Evolutionary conservation across 2,888 invertebrate genomes (phyloP).

Genomic region (Crocallis elinguaria): DNA sequence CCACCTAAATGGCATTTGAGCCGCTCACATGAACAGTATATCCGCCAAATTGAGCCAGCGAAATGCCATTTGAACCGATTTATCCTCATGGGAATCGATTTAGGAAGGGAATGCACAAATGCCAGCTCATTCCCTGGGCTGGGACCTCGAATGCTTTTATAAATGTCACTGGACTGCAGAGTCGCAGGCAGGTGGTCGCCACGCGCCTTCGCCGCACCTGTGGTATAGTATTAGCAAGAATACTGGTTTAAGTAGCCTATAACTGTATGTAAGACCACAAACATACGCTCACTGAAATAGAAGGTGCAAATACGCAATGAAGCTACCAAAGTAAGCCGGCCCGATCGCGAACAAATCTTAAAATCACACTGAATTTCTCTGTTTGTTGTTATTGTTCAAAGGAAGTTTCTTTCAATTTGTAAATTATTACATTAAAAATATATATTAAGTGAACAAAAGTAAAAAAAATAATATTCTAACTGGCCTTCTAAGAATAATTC

Average conservation of each 20-base stretch:
- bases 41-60: not conserved
- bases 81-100: conserved; percentile 17
- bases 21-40: not conserved
- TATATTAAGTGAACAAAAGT: too few species aligned
- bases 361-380: too few species aligned
- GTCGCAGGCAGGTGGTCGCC: conserved; percentile 21
- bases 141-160: conserved; percentile 12
- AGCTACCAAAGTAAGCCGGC: too few species aligned
- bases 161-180: conserved; percentile 18
- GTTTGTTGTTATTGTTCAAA: too few species aligned
- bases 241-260: conserved; percentile 10
- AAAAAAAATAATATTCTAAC: too few species aligned
- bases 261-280: conserved; percentile 11
- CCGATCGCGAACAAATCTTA: too few species aligned
- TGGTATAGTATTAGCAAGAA: conserved; percentile 16
- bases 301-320: too few species aligned
- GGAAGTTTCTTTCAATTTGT: too few species aligned
- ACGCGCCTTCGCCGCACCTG: conserved; percentile 36
- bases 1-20: not conserved
- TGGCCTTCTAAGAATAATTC: too few species aligned
- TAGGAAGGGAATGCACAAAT: conserved; percentile 30
- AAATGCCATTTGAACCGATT: not conserved
- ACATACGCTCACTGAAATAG: too few species aligned
- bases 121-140: conserved; percentile 22
- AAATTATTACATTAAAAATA: too few species aligned